Base-by-base conservation (phyloP, 1,140 invertebrate species). In the Drosophila eugracilis region DNA sequence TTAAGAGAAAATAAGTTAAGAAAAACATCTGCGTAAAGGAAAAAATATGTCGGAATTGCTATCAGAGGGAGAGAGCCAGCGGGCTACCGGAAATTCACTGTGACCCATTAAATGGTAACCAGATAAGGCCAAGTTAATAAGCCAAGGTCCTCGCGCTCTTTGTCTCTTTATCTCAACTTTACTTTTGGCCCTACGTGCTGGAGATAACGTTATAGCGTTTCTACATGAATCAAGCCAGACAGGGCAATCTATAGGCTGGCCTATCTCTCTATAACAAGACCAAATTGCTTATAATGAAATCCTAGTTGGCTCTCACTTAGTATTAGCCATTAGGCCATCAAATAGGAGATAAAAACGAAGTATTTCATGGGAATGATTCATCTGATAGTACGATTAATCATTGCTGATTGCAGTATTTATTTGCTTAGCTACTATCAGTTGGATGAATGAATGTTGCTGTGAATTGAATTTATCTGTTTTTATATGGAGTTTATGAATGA, bases 61-160 rank as follows among this genome's bases (percentile, higher is more conserved):
- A 19, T 19, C 10, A 22, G 15, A 12, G 30, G 28, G 7, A 10
- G 7, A 2, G n/a, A 32, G 49, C 47, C 17, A 10, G 6, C 22
- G 42, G 32, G 49, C 75, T 60, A 70, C 70, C 78, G 78, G 78
- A 83, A 84, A 83, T 75, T 60, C 55, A 28, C n/a, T n/a, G 37
- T 53, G 55, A 72, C 28, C 32, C 36, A 78, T 44, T 62, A 44
- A 48, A 21, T 21, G 39, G 59, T 28, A 26, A 34, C 34, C 41
- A 70, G 72, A 80, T 80, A 80, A 80, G 65, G 52, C 39, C 32
- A 55, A 62, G 37, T 50, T 60, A 73, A 48, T 52, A 53, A 45
- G 48, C 26, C 37, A 60, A 73, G 70, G 70, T 73, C 54, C 66
- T 71, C 54, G 10, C 26, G n/a, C 14, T 21, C 24, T 54, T 24